Conservation (phyloP, 2,888 invertebrate genomes). For the Tanytarsus gracilentus region DNA sequence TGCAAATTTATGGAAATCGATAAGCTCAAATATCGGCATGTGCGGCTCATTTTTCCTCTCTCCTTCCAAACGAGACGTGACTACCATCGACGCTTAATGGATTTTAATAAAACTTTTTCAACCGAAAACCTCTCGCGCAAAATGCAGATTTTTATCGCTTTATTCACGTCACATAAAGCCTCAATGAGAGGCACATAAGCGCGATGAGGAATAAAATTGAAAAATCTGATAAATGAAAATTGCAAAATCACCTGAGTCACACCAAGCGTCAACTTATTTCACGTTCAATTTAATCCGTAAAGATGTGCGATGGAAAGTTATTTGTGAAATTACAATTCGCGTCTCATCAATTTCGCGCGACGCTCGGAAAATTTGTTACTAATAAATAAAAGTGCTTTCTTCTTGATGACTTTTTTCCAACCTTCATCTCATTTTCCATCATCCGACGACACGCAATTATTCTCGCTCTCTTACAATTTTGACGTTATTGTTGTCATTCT, state of each 20-base stretch:
- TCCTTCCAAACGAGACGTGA: neutral
- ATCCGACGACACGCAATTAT: too few species aligned
- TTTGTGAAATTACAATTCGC: conserved; percentile 8
- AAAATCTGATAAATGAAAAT: conserved; percentile 23
- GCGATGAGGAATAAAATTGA: neutral
- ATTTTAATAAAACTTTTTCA: neutral
- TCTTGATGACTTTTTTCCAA: neutral
- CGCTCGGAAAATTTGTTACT: too few species aligned
- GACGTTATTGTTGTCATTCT: too few species aligned
- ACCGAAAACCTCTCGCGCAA: neutral
- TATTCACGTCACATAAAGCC: too few species aligned
- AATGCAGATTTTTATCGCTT: too few species aligned
- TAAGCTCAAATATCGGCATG: neutral
- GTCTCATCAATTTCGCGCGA: conserved; percentile 18
- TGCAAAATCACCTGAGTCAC: conserved; percentile 26
- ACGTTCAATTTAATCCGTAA: conserved; percentile 20
- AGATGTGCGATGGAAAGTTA: neutral
- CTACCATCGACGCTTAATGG: conserved; percentile 9
- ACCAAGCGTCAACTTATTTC: conserved; percentile 11
- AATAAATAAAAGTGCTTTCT: too few species aligned
- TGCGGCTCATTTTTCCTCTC: neutral
- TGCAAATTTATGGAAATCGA: conserved; percentile 23
- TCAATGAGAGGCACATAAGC: too few species aligned
- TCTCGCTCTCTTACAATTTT: too few species aligned
- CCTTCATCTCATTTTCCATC: neutral